phyloP scores from a whole-genome alignment of 2,113 vertebrate species.

The Indicator indicator region DNA sequence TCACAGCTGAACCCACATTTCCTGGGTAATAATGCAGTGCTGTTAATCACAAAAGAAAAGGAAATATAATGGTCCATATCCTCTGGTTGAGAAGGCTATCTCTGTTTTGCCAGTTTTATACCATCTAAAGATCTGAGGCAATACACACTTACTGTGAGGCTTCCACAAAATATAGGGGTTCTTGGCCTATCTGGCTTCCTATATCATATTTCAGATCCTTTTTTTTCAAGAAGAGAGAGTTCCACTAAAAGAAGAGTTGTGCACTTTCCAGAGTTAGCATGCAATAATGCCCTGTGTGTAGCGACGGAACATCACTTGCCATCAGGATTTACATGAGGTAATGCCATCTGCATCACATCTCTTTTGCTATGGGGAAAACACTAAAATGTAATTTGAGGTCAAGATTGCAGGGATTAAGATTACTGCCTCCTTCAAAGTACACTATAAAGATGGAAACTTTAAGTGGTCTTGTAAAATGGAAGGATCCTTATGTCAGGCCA shows the following conservation, averaged over 20 bases:
- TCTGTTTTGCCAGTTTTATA: not conserved
- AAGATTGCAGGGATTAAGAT: constrained; percentile 36
- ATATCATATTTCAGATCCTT: not conserved
- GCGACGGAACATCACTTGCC: not conserved
- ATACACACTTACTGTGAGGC: not conserved
- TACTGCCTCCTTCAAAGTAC: constrained; percentile 28
- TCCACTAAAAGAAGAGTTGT: not conserved
- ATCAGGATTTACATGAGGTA: constrained; percentile 37
- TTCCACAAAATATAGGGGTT: not conserved
- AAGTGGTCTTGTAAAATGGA: constrained; percentile 44
- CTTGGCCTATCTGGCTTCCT: not conserved
- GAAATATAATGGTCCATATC: not conserved
- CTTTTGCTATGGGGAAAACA: not conserved
- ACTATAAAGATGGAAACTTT: constrained; percentile 4
- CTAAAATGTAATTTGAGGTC: not conserved
- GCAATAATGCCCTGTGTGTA: not conserved
- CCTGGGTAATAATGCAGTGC: not conserved
- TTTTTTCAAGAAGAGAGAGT: not conserved
- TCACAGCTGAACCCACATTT: not conserved
- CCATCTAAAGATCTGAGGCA: not conserved
- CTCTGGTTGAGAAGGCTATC: not conserved
- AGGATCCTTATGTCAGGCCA: constrained; percentile 3
- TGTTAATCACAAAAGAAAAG: not conserved
- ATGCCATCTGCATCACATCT: constrained; percentile 30
- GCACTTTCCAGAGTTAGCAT: not conserved